phyloP scores from a whole-genome alignment of 2,888 invertebrate genomes.

The Synergus umbraculus region DNA sequence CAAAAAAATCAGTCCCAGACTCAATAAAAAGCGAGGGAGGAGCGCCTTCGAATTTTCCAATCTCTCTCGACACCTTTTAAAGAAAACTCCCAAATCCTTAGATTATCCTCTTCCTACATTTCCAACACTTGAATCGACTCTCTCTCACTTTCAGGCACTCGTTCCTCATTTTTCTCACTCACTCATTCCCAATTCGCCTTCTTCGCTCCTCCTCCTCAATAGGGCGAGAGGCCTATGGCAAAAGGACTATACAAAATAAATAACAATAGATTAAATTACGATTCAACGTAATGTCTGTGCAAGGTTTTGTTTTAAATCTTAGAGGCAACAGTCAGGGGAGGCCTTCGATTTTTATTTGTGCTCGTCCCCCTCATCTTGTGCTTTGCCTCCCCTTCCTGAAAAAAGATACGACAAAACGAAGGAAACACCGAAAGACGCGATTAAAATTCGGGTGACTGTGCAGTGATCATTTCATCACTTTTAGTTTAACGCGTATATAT shows the following conservation, averaged over 20 bases:
- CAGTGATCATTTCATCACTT: slow-evolving; percentile 4
- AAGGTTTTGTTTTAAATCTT: slow-evolving; percentile 9
- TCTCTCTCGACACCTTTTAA: not conserved
- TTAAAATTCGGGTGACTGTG: slow-evolving; percentile 24
- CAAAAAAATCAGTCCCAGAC: not conserved
- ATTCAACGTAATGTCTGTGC: slow-evolving; percentile 49
- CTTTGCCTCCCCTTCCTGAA: slow-evolving; percentile 16
- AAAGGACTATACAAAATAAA: slow-evolving; percentile 72
- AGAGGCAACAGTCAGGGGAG: not conserved
- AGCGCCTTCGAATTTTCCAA: not conserved
- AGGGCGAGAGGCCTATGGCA: slow-evolving; percentile 33
- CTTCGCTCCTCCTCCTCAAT: not conserved
- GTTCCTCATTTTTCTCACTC: slow-evolving; percentile 52
- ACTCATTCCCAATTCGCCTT: slow-evolving; percentile 52
- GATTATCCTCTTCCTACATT: slow-evolving; percentile 46
- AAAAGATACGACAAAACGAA: slow-evolving; percentile 46
- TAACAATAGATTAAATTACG: slow-evolving; percentile 56
- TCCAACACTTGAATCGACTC: slow-evolving; percentile 50
- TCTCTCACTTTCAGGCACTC: slow-evolving; percentile 46
- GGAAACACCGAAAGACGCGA: slow-evolving; percentile 52
- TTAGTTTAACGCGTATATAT: slow-evolving; percentile 30
- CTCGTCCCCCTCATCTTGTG: slow-evolving; percentile 7
- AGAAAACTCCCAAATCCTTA: slow-evolving; percentile 43
- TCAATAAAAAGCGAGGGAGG: not conserved
- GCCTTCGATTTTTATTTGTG: not conserved